These are phyloP conservation scores for Hypomecis atomaria DNA, from an alignment of 2,888 invertebrate genomes.

Conservation along the genomic window DNA sequence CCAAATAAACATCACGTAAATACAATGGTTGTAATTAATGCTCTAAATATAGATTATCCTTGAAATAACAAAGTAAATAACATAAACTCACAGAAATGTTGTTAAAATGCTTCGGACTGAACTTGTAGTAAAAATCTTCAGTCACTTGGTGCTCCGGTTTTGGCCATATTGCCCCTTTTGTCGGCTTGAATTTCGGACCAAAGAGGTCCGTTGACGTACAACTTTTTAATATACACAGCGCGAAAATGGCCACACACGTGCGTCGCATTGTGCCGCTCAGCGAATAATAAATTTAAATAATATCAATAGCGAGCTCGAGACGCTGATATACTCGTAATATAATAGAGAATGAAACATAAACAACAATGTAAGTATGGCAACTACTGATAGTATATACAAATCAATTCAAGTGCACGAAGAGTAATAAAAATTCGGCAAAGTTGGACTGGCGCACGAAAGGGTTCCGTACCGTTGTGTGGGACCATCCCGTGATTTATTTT, in stretches of 20 bases:
- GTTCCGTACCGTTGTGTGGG: too few relatives aligned
- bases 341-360: too few relatives aligned
- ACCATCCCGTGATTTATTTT: too few relatives aligned
- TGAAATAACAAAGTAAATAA: neutral
- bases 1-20: too few relatives aligned
- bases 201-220: neutral
- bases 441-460: too few relatives aligned
- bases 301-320: neutral
- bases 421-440: too few relatives aligned
- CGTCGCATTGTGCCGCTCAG: neutral
- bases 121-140: slow-evolving; percentile 1
- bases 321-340: neutral
- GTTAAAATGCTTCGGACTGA: neutral
- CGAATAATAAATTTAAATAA: neutral
- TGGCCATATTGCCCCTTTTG: slow-evolving; percentile 9
- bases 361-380: too few relatives aligned
- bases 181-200: slow-evolving; percentile 4
- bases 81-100: slow-evolving; percentile 9
- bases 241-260: neutral
- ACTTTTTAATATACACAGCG: neutral
- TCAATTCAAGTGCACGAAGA: too few relatives aligned
- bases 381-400: too few relatives aligned
- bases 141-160: neutral
- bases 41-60: neutral
- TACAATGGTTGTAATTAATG: too few relatives aligned